Percentiles rank a stretch among this genome's conserved stretches.
Evolutionary conservation across 2,888 invertebrate genomes (phyloP).

Genomic region (Trichogramma dendrolimi): DNA sequence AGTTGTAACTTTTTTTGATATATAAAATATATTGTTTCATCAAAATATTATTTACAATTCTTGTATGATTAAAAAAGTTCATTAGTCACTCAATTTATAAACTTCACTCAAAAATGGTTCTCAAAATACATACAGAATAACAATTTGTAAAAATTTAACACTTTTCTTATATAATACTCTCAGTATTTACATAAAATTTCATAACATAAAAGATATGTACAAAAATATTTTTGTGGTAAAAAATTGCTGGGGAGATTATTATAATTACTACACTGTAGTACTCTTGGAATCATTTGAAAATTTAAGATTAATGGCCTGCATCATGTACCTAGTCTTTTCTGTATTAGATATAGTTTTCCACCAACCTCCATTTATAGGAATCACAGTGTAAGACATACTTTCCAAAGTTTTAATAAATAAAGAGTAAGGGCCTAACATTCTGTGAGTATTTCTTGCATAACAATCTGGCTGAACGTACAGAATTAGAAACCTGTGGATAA

Average conservation of each 20-base stretch:
- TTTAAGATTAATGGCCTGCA: slow-evolving; percentile 59
- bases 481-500: slow-evolving; percentile 58
- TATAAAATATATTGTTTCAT: slow-evolving; percentile 1
- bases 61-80: not conserved
- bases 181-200: slow-evolving; percentile 8
- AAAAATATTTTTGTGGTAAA: not conserved
- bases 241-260: not conserved
- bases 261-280: not conserved
- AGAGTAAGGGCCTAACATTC: slow-evolving; percentile 56
- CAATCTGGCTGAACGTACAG: slow-evolving; percentile 56
- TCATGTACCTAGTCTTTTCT: slow-evolving; percentile 63
- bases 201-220: slow-evolving; percentile 5
- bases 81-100: not conserved
- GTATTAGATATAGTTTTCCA: slow-evolving; percentile 58
- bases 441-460: slow-evolving; percentile 60
- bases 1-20: not conserved
- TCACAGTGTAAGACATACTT: slow-evolving; percentile 53
- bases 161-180: slow-evolving; percentile 12
- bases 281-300: slow-evolving; percentile 42
- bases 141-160: slow-evolving; percentile 21
- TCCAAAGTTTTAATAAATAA: slow-evolving; percentile 59
- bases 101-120: too few species aligned
- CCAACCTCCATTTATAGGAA: slow-evolving; percentile 55
- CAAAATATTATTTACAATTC: not conserved
- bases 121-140: not conserved